These are phyloP conservation scores for Pluvianellus socialis DNA, from an alignment of 2,113 vertebrate genomes.

Conservation along the genomic window DNA sequence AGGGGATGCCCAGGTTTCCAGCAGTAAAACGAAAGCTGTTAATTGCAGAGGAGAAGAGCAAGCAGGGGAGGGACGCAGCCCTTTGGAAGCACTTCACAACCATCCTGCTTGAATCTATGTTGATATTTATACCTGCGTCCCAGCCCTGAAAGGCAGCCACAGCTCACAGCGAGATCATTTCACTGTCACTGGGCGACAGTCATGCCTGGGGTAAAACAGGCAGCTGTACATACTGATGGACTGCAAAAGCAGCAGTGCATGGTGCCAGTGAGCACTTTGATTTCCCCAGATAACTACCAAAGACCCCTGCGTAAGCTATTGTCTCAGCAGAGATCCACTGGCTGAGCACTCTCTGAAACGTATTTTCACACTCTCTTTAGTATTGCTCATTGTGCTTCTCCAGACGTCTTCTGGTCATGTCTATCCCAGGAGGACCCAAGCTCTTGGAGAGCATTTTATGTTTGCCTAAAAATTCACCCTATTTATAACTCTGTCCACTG, in stretches of 20 bases:
- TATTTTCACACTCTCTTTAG: conserved; percentile 4
- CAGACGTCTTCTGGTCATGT: background rate
- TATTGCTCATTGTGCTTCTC: background rate
- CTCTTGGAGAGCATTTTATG: background rate
- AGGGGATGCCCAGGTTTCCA: background rate
- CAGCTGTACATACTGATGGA: background rate
- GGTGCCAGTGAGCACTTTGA: background rate
- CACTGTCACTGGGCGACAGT: background rate
- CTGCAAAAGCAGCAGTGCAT: background rate
- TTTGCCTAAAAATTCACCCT: background rate
- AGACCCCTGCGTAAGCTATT: background rate
- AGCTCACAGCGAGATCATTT: background rate
- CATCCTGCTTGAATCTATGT: background rate
- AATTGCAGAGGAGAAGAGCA: background rate
- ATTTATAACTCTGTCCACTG: background rate
- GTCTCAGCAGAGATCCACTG: background rate
- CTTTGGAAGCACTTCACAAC: background rate
- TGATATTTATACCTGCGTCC: background rate
- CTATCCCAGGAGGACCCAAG: background rate
- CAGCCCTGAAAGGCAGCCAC: background rate
- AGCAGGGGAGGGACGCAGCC: background rate
- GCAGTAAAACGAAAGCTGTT: background rate
- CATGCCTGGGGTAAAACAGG: background rate
- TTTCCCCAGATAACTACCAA: background rate
- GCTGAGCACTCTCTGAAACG: background rate